Percentiles rank a stretch among this genome's conserved stretches.
phyloP scores from a whole-genome alignment of 2,888 invertebrate species.

The Pseudolycoriella hygida region DNA sequence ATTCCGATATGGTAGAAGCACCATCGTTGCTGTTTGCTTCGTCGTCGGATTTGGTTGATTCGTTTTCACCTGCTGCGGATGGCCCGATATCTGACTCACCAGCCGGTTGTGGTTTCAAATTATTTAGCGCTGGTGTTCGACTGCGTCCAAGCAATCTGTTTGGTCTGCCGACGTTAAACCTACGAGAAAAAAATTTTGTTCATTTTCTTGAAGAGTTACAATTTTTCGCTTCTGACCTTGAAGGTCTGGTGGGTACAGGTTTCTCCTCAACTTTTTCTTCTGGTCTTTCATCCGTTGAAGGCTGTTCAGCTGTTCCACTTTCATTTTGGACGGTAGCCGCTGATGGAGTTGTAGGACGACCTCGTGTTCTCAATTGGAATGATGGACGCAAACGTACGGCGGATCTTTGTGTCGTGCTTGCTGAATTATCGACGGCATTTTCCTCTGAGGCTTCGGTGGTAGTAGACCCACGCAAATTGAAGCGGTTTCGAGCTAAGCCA shows the following conservation, averaged over 20 bases:
- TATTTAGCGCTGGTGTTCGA: slow-evolving; percentile 16
- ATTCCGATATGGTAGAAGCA: slow-evolving; percentile 6
- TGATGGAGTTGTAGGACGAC: slow-evolving; percentile 17
- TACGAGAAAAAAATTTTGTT: slow-evolving; percentile 7
- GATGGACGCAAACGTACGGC: slow-evolving; percentile 21
- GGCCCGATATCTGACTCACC: slow-evolving; percentile 12
- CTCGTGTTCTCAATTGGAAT: slow-evolving; percentile 22
- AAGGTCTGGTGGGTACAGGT: slow-evolving; percentile 18
- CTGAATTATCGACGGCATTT: slow-evolving; percentile 3
- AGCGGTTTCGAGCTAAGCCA: slow-evolving; percentile 29
- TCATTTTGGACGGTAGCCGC: slow-evolving; percentile 14
- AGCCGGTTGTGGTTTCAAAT: slow-evolving; percentile 16
- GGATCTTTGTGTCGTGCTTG: slow-evolving; percentile 19
- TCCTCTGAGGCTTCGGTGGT: slow-evolving; percentile 1
- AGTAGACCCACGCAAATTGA: slow-evolving; percentile 21
- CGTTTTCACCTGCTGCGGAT: slow-evolving; percentile 10
- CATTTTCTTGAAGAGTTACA: background rate
- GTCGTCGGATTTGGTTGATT: slow-evolving; percentile 8
- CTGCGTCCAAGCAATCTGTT: slow-evolving; percentile 22
- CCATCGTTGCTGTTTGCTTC: slow-evolving; percentile 10
- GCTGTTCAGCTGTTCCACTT: slow-evolving; percentile 13
- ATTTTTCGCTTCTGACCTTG: slow-evolving; percentile 10
- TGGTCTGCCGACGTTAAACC: slow-evolving; percentile 24
- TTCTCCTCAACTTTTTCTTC: slow-evolving; percentile 4
- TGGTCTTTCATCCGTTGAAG: slow-evolving; percentile 6